Conservation (phyloP, 2,113 vertebrate species). For the Rhinoderma darwinii region DNA sequence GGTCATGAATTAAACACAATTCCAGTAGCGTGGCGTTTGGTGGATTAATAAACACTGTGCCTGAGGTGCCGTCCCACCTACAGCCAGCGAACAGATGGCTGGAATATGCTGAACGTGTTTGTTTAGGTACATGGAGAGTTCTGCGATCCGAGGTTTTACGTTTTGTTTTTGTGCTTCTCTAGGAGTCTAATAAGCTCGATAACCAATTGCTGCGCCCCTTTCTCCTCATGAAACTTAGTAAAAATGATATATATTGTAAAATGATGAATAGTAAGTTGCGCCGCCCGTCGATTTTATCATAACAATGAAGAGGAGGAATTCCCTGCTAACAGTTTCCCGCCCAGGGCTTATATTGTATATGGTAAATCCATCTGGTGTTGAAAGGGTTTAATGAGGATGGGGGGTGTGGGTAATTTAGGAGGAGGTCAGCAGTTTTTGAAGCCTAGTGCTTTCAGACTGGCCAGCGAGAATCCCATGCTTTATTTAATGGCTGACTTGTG, state of each 20-base stretch:
- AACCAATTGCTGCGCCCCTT: background rate
- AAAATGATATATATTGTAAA: background rate
- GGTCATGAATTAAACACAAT: conserved; percentile 21
- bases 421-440: conserved; percentile 5
- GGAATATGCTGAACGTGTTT: conserved; percentile 30
- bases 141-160: background rate
- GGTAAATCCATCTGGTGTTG: conserved; percentile 29
- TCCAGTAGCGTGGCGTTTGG: background rate
- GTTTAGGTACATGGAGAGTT: conserved; percentile 4
- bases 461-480: background rate
- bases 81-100: conserved; percentile 20
- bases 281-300: background rate
- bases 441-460: conserved; percentile 4
- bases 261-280: background rate
- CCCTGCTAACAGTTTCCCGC: background rate
- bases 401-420: background rate
- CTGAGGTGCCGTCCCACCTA: conserved; percentile 22
- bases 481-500: conserved; percentile 48
- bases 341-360: background rate
- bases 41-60: background rate
- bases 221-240: background rate
- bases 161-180: background rate
- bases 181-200: background rate
- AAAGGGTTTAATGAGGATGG: conserved; percentile 24
- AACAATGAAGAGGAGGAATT: background rate